Base-by-base conservation (phyloP, 92 coral and sea anemone species). In the Plumapathes pennacea region DNA sequence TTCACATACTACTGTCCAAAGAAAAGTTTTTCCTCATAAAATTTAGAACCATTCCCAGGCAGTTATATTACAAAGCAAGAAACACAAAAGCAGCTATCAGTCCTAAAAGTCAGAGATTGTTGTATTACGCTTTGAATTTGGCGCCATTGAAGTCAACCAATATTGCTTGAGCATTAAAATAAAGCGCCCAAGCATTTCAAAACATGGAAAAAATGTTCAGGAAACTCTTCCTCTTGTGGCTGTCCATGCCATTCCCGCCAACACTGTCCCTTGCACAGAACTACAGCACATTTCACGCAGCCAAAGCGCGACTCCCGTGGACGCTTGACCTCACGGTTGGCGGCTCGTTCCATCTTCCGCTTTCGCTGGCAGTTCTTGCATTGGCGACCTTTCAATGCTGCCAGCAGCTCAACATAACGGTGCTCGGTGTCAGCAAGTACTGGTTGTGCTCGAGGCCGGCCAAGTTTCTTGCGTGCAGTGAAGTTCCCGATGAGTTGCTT, bases 231-330 rank as follows among this genome's bases (percentile, higher is more conserved):
- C n/a, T n/a, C n/a, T n/a, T n/a, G n/a, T 43, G 18, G 45, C 17
- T 25, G 40, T n/a, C n/a, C n/a, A 19, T 44, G 23, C 50, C 50
- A 44, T 27, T 44, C 50, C 24, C 24, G 20, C 25, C 2, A 44
- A 27, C 50, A 44, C 20, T 19, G 25, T 44, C 50, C 50, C 50
- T 44, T 44, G 50, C 50, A 44, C 25, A 44, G 50, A 44, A 44
- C 24, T 19, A 44, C 50, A 44, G 20, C 2, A 44, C 50, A 44
- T 24, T 27, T 27, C 20, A 24, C 25, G 24, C 50, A 44, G 20
- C 24, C 50, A 44, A 19, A 24, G 20, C 23, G 50, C 21, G 50
- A 44, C 50, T 44, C 50, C 24, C 4, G 20, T 13, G 21, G 50
- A 11, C 18, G 50, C 20, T 11, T 27, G 24, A 24, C 24, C 50